These are phyloP conservation scores for Brenthis ino DNA, from an alignment of 2,888 invertebrate species.

Conservation along the genomic window DNA sequence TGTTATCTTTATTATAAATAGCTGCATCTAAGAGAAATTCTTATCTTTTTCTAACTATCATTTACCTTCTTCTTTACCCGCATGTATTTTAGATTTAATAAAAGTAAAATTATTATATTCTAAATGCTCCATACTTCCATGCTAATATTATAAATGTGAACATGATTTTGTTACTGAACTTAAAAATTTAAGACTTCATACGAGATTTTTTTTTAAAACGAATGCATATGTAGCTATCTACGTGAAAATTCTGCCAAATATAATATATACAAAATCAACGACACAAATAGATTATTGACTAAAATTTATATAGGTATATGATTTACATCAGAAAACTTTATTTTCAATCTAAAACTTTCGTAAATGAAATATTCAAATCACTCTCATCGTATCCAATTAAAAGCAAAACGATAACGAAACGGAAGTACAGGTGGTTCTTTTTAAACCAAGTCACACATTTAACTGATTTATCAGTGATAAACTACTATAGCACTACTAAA, in stretches of 20 bases:
- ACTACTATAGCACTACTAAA: constrained; percentile 37
- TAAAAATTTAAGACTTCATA: no score
- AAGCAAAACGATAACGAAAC: constrained; percentile 50
- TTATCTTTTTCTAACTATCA: not conserved
- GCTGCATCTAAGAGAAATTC: constrained; percentile 4
- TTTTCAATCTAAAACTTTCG: constrained; percentile 45
- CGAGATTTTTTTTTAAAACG: no score
- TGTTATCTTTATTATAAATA: constrained; percentile 8
- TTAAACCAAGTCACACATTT: constrained; percentile 52
- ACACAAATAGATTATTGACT: constrained; percentile 2
- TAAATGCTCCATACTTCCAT: no score
- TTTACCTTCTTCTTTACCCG: not conserved
- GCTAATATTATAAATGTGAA: no score
- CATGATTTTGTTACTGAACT: no score
- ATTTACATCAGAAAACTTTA: constrained; percentile 13
- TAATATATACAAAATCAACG: not conserved
- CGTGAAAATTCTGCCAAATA: no score
- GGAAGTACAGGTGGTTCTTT: constrained; percentile 60
- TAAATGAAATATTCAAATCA: constrained; percentile 57
- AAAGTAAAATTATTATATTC: no score
- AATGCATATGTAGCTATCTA: no score
- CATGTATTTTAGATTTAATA: not conserved
- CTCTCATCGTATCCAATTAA: constrained; percentile 51
- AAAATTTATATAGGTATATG: constrained; percentile 12
- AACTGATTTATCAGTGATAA: constrained; percentile 55